Conservation (phyloP, 2,797 vertebrate species). For the Presbytis comata region DNA sequence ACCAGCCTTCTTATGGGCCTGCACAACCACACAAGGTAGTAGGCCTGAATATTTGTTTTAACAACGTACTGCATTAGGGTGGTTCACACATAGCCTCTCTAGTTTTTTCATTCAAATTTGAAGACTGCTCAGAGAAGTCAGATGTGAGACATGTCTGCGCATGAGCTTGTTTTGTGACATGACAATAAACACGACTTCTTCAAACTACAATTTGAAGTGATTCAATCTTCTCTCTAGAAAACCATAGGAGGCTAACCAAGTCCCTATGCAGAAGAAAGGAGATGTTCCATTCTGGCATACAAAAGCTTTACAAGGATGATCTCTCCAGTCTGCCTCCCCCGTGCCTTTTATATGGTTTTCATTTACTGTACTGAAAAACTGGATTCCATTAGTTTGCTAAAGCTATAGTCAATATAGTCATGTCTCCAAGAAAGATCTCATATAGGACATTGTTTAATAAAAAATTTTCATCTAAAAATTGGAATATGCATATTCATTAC, state of each 20-base stretch:
- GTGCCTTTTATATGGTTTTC: background rate
- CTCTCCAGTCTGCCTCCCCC: background rate
- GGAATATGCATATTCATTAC: background rate
- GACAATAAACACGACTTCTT: background rate
- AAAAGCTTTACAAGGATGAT: background rate
- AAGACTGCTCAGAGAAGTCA: background rate
- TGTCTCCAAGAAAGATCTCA: background rate
- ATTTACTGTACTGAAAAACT: background rate
- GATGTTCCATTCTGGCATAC: fast-evolving
- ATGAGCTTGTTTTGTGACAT: background rate
- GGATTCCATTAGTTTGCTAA: background rate
- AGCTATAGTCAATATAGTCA: background rate
- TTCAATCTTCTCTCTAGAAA: background rate
- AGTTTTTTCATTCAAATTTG: background rate
- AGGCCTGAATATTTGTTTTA: background rate
- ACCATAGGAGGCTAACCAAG: background rate
- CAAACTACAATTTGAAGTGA: background rate
- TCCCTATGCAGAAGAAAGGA: background rate
- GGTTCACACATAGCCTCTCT: background rate
- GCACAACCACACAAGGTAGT: background rate
- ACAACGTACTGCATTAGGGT: background rate
- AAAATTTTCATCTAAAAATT: background rate
- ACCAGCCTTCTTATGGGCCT: background rate
- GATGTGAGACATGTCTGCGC: background rate
- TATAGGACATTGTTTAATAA: background rate